These are phyloP conservation scores for Pristionchus japonicus DNA, from an alignment of 2,888 invertebrate species.

Conservation along the genomic window DNA sequence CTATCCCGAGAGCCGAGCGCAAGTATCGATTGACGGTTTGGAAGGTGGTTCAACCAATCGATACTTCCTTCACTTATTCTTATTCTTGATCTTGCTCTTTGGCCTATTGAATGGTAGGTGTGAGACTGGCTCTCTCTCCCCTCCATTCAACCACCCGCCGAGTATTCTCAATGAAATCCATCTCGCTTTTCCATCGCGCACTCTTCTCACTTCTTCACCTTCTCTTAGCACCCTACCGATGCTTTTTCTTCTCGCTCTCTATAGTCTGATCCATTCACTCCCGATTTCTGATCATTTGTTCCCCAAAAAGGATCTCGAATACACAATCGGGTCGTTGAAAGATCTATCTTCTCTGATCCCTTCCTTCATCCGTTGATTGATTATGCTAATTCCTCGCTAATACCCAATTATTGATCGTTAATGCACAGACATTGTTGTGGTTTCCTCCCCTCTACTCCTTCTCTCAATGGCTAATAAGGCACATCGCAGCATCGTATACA, in stretches of 20 bases:
- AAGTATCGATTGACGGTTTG: constrained; percentile 30
- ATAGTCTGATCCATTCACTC: not conserved
- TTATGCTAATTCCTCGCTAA: constrained; percentile 15
- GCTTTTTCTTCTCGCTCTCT: constrained; percentile 14
- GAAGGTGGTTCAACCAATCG: not conserved
- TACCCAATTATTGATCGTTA: constrained; percentile 24
- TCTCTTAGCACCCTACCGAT: not conserved
- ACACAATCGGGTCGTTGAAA: not conserved
- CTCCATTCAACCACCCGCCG: not conserved
- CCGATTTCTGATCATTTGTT: not conserved
- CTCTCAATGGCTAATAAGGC: constrained; percentile 29
- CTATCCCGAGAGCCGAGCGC: not conserved
- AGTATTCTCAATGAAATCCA: constrained; percentile 37
- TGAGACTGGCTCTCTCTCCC: constrained; percentile 20
- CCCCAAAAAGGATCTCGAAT: not conserved
- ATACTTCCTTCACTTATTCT: constrained; percentile 2
- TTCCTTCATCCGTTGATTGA: not conserved
- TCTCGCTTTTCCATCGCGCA: constrained; percentile 23
- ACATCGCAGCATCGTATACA: not conserved
- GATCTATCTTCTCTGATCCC: not conserved
- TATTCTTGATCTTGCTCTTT: constrained; percentile 37
- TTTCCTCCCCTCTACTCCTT: not conserved
- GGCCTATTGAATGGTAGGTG: constrained; percentile 13
- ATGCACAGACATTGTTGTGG: constrained; percentile 21
- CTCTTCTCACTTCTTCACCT: constrained; percentile 6